Conservation (phyloP, 2,888 invertebrate genomes). For the Drosophila neonasuta region DNA sequence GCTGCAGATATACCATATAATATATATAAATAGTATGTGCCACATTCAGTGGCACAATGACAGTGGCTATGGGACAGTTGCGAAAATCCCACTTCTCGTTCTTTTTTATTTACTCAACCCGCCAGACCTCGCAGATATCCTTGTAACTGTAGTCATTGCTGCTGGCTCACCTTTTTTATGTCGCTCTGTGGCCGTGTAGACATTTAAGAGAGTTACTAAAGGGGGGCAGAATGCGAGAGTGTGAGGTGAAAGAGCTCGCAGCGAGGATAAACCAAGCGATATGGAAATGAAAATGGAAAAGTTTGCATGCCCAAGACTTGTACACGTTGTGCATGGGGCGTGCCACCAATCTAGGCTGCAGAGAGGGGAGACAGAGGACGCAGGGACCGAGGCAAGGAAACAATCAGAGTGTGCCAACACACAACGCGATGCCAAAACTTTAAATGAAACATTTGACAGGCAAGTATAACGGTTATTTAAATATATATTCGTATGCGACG, state of each 20-base stretch:
- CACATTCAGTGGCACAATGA: slow-evolving; percentile 8
- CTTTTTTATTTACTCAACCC: slow-evolving; percentile 16
- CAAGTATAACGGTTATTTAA: slow-evolving; percentile 72
- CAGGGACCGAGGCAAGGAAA: background rate
- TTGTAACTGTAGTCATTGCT: slow-evolving; percentile 2
- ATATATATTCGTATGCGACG: slow-evolving; percentile 42
- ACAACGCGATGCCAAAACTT: slow-evolving; percentile 61
- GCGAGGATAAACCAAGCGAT: slow-evolving; percentile 25
- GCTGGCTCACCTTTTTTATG: slow-evolving; percentile 58
- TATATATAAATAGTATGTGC: slow-evolving; percentile 9
- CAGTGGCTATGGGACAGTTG: slow-evolving; percentile 9
- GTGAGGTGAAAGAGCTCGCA: background rate
- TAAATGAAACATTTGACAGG: slow-evolving; percentile 79
- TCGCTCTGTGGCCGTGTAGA: slow-evolving; percentile 43
- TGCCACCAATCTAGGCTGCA: background rate
- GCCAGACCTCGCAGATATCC: slow-evolving; percentile 8
- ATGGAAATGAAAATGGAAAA: slow-evolving; percentile 76
- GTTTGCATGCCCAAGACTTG: slow-evolving; percentile 51
- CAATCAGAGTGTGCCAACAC: slow-evolving; percentile 20
- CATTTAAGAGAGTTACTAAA: slow-evolving; percentile 39
- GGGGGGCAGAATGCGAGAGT: background rate
- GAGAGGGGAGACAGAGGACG: background rate
- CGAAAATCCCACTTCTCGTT: background rate
- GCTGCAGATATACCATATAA: background rate
- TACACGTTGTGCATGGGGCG: slow-evolving; percentile 13